Evolutionary conservation across 2,888 invertebrate genomes (phyloP), one percentile per base, ranked within the genome.

Genomic region (Cybosia mesomella): DNA sequence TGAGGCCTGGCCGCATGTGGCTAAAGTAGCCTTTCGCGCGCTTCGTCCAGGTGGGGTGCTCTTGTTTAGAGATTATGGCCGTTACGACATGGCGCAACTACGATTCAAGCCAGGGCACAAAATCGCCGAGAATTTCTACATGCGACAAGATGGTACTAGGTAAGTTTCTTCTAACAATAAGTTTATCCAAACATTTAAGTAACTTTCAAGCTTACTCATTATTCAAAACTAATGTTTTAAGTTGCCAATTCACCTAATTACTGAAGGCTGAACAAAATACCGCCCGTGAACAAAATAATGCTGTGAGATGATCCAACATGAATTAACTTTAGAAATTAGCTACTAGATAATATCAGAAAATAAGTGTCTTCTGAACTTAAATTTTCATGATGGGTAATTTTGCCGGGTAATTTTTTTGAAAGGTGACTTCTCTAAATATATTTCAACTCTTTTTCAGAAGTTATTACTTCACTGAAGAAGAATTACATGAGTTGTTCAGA

Each of bases 71-170:
- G 99, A 99, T 91, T 99, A 99, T 90, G 99, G 98, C 0, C 93
- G 98, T 0, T 97, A 98, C 85, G 99, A 99, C 89, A 98, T 99
- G 97, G 98, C 99, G 0, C 99, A 99, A 94, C 87, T 99, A 63
- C 95, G 99, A 49, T 99, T 99, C 88, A 97, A 98, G 73, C 96
- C 98, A 0, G 99, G 99, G 0, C 97, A 98, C 86, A 99, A 99
- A 90, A 97, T 99, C 63, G 91, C 96, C 0, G 98, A 99, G 4
- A 98, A 98, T 87, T 98, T 99, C 81, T 99, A 99, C 87, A 98
- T 98, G 96, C 95, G 99, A 22, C 99, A 99, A 90, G 99, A 99
- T 96, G 99, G 99, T 0, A 99, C 99, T 0, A 96, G 98, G 96
- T 97, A 87, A 63, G 61, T 66, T 53, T 24, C 0, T 36, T 43